These are phyloP conservation scores for Hippopotamyrus pictus DNA, from an alignment of 2,797 vertebrate species.

Conservation along the genomic window DNA sequence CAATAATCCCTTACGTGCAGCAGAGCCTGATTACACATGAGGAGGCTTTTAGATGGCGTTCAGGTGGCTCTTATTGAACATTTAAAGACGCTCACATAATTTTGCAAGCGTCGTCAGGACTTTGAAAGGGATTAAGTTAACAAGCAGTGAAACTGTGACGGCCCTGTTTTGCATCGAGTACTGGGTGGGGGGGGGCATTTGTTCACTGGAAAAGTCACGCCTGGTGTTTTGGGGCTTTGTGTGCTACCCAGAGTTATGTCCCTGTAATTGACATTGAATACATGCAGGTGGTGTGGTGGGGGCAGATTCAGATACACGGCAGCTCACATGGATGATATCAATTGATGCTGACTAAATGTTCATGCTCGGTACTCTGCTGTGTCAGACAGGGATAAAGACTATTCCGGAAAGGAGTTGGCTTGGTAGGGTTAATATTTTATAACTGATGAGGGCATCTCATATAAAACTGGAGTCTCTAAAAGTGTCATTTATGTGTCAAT, in stretches of 20 bases:
- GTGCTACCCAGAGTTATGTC: neutral
- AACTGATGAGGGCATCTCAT: neutral
- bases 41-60: neutral
- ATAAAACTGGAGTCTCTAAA: neutral
- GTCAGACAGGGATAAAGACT: neutral
- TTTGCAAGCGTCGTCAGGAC: slow-evolving; percentile 10
- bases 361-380: neutral
- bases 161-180: neutral
- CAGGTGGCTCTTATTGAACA: neutral
- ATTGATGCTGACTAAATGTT: slow-evolving; percentile 3
- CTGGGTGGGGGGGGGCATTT: neutral
- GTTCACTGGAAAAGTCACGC: neutral
- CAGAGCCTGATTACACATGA: neutral
- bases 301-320: neutral
- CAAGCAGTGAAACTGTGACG: neutral
- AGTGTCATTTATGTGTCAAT: neutral
- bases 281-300: neutral
- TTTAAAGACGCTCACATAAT: neutral
- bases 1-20: neutral
- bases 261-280: neutral
- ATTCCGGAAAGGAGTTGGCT: neutral
- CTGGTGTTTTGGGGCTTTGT: neutral
- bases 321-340: neutral
- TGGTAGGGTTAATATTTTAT: neutral
- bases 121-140: slow-evolving; percentile 15